Percentiles rank a stretch among this genome's conserved stretches.
Conservation (phyloP, 2,113 vertebrate genomes). For the Cyphomyrus discorhynchus region DNA sequence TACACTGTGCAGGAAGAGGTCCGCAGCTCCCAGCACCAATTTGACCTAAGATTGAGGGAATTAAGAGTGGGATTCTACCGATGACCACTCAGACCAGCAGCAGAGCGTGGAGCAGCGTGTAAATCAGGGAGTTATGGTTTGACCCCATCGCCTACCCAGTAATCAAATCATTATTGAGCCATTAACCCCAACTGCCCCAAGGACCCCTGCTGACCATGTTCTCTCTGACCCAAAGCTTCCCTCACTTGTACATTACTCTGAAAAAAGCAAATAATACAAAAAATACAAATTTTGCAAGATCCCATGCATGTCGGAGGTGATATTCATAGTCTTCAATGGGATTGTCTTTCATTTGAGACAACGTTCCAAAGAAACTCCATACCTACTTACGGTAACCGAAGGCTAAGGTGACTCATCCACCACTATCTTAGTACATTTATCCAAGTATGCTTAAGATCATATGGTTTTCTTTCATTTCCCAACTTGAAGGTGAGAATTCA, state of each 20-base stretch:
- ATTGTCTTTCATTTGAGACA: not conserved
- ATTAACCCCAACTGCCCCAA: not conserved
- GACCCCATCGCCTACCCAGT: not conserved
- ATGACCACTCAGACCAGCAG: not conserved
- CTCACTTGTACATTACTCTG: not conserved
- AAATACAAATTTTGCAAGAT: not conserved
- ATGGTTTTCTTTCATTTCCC: not conserved
- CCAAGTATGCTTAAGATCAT: not conserved
- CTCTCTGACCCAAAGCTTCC: not conserved
- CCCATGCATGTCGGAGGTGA: not conserved
- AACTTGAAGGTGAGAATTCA: not conserved
- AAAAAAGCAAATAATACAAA: not conserved
- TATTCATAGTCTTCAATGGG: not conserved
- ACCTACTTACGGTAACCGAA: not conserved
- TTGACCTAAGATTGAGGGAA: not conserved
- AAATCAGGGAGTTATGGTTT: not conserved
- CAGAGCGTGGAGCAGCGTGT: not conserved
- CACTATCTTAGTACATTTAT: not conserved
- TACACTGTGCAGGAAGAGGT: not conserved
- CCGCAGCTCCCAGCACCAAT: not conserved
- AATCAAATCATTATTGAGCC: not conserved
- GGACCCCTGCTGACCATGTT: not conserved
- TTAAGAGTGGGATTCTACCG: not conserved
- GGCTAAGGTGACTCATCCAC: not conserved
- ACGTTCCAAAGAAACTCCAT: not conserved